Conservation (phyloP, 2,113 vertebrate genomes). For the Origma solitaria region DNA sequence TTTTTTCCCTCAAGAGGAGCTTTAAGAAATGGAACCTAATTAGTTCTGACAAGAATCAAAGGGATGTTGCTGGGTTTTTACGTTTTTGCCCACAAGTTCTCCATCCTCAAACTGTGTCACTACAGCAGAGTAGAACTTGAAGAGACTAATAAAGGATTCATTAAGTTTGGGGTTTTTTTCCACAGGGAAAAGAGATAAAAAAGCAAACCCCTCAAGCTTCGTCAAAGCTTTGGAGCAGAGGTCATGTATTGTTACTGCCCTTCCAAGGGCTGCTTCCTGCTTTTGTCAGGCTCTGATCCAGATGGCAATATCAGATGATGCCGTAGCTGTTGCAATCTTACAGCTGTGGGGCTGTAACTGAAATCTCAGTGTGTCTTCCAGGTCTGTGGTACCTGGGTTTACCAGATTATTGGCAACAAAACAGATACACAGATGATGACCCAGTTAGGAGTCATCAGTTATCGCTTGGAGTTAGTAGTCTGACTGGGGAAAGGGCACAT, state of each 20-base stretch:
- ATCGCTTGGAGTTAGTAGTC: background rate
- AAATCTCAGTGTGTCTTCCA: background rate
- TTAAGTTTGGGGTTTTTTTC: fast-evolving
- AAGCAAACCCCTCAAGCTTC: background rate
- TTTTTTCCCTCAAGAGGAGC: background rate
- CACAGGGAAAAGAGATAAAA: background rate
- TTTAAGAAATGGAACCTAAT: background rate
- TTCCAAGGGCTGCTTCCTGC: background rate
- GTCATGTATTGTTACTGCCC: background rate
- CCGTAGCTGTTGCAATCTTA: background rate
- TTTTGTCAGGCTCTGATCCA: background rate
- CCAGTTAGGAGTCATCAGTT: background rate
- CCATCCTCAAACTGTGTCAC: background rate
- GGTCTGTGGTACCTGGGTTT: background rate
- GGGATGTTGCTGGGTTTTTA: background rate
- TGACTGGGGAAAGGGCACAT: background rate
- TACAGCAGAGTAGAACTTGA: background rate
- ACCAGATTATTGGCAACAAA: background rate
- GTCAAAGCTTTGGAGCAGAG: background rate
- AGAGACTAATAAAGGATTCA: fast-evolving
- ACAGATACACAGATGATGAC: background rate
- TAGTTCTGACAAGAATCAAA: background rate
- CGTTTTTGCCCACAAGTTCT: background rate
- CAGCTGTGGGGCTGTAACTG: background rate
- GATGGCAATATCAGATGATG: background rate